Percentiles rank a stretch among this genome's conserved stretches.
These are phyloP conservation scores for Elymnias hypermnestra DNA, from an alignment of 1,140 invertebrate genomes.

Conservation along the genomic window DNA sequence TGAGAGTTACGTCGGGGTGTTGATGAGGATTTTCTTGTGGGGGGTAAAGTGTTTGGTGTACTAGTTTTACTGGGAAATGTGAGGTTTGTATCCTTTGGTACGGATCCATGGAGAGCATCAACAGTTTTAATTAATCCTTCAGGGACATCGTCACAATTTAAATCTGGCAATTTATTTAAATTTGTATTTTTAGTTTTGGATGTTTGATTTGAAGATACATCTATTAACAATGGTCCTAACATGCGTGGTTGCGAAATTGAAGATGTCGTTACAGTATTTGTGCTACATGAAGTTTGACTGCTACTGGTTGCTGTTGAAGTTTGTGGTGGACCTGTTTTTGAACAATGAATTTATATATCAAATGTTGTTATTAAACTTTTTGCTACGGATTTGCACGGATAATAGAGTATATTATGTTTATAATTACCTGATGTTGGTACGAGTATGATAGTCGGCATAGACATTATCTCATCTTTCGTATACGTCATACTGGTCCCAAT, in stretches of 20 bases:
- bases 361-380: neutral
- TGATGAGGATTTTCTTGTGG: slow-evolving; percentile 54
- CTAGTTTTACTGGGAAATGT: slow-evolving; percentile 26
- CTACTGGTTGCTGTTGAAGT: neutral
- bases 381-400: neutral
- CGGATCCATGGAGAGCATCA: slow-evolving; percentile 43
- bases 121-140: slow-evolving; percentile 42
- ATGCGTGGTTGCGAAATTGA: slow-evolving; percentile 9
- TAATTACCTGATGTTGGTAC: slow-evolving; percentile 48
- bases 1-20: slow-evolving; percentile 59
- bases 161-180: slow-evolving; percentile 1
- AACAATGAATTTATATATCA: neutral
- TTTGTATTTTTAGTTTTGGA: neutral
- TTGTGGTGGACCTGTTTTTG: slow-evolving; percentile 2
- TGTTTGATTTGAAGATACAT: slow-evolving; percentile 26
- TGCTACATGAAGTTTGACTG: slow-evolving; percentile 8
- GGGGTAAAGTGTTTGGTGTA: slow-evolving; percentile 49
- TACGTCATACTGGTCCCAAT: slow-evolving; percentile 24
- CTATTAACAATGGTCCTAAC: slow-evolving; percentile 39
- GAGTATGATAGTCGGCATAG: slow-evolving; percentile 65
- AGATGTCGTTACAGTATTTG: slow-evolving; percentile 16
- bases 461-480: slow-evolving; percentile 68
- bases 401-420: neutral
- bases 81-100: slow-evolving; percentile 45
- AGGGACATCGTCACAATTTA: slow-evolving; percentile 6